Evolutionary conservation across 2,888 invertebrate genomes (phyloP), one percentile per base, ranked within the genome.

Genomic region (Teleiodes luculella): DNA sequence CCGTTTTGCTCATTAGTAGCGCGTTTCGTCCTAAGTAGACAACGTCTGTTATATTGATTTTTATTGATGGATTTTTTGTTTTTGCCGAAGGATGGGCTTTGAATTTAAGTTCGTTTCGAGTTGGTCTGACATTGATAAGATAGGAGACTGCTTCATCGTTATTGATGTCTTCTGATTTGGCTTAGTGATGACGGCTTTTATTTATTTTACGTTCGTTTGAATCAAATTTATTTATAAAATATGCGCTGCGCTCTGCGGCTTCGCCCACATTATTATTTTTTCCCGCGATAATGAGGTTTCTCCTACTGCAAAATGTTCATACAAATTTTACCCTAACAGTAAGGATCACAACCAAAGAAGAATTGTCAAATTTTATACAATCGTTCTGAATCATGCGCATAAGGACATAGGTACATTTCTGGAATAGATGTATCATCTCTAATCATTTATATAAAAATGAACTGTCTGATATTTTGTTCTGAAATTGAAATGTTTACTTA

Each of bases 11-110:
- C 76, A 80, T 81, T 81, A 80, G 80, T 72, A 72, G 72, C 73
- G 68, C 70, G 74, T 78, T 78, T 74, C 70, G 65, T 70, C 66
- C 74, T 78, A 80, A 76, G 78, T 72, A 72, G 76, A 78, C 77
- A 75, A 69, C 68, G 74, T 76, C 70, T 72, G 72, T 72, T 72
- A 70, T 71, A 69, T 73, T 71, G 71, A 76, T 75, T 74, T 74
- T 70, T 77, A 72, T 75, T 74, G 66, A 74, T 70, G 67, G 69
- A 59, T 66, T 62, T 66, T 62, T 60, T 62, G 62, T 60, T 62
- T 56, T 64, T 65, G 65, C 37, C 33, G 28, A 10, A 31, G 48
- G 37, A 49, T 37, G 24, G 14, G 37, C 37, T 37, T 35, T 24
- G n/a, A 18, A 24, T 35, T 24, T 20, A n/a, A n/a, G 11, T 36